Evolutionary conservation across 1,140 invertebrate species (phyloP).

Genomic region (Drosophila ambigua): DNA sequence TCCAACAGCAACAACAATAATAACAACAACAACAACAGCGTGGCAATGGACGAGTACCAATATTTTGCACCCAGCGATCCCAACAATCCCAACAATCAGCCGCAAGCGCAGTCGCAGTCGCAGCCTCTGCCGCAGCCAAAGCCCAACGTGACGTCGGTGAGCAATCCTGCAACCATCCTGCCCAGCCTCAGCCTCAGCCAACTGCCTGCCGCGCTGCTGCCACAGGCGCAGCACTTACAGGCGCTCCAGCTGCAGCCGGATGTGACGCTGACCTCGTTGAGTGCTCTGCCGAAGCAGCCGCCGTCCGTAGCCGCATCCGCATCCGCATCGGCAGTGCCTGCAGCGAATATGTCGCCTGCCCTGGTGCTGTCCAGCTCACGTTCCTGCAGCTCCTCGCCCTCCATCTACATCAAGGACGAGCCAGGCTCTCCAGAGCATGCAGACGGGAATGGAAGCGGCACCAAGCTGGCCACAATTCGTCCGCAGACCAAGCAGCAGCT

Average conservation of each 20-base stretch:
- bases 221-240: conserved; percentile 63
- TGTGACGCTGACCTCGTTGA: conserved; percentile 58
- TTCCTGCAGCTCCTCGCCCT: conserved; percentile 75
- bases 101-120: conserved; percentile 15
- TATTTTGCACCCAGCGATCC: conserved; percentile 81
- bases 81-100: conserved; percentile 77
- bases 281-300: conserved; percentile 24
- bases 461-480: conserved; percentile 62
- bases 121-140: neutral
- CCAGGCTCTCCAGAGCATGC: conserved; percentile 54
- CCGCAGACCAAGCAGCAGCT: conserved; percentile 66
- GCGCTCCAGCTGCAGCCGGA: conserved; percentile 67
- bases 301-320: conserved; percentile 1
- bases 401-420: conserved; percentile 80
- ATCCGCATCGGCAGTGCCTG: conserved; percentile 3
- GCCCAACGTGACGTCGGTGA: conserved; percentile 1
- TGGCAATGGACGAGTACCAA: conserved; percentile 73
- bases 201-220: conserved; percentile 45
- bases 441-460: conserved; percentile 17
- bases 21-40: conserved; percentile 60
- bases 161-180: neutral
- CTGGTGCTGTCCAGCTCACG: conserved; percentile 57
- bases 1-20: conserved; percentile 9
- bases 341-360: conserved; percentile 1
- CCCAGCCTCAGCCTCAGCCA: conserved; percentile 56